phyloP scores from a whole-genome alignment of 2,113 vertebrate species.

The Nymphicus hollandicus region DNA sequence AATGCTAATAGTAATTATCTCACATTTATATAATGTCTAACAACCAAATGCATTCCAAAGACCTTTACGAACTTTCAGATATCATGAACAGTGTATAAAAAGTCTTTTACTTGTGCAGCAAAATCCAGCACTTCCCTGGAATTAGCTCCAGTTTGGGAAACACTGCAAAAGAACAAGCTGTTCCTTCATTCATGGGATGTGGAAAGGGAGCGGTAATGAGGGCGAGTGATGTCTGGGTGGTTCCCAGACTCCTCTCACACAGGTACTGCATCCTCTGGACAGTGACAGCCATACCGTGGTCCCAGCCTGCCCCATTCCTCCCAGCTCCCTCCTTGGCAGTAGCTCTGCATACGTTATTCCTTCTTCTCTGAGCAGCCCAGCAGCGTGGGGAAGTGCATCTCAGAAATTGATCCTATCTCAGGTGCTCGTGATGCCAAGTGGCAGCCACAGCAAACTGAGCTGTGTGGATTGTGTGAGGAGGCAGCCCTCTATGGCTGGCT shows the following conservation, averaged over 20 bases:
- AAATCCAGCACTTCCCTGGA: not conserved
- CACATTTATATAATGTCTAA: not conserved
- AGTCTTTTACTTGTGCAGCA: not conserved
- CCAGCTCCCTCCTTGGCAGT: fast-evolving
- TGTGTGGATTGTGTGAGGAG: fast-evolving
- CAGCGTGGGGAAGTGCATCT: fast-evolving
- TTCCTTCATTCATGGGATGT: fast-evolving
- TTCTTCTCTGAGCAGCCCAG: not conserved
- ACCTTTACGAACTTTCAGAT: not conserved
- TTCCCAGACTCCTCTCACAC: not conserved
- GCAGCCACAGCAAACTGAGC: too few species aligned
- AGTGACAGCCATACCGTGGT: too few species aligned
- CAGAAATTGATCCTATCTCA: not conserved
- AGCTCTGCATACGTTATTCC: fast-evolving
- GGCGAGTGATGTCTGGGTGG: fast-evolving
- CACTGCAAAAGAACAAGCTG: not conserved
- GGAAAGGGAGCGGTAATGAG: fast-evolving
- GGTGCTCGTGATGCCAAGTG: fast-evolving
- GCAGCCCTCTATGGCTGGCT: not conserved
- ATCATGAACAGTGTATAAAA: not conserved
- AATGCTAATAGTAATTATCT: conserved; percentile 29
- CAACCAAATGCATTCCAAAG: not conserved
- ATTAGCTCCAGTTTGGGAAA: not conserved
- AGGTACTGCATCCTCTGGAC: not conserved
- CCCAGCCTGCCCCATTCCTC: not conserved